phyloP scores from a whole-genome alignment of 2,888 invertebrate genomes.

The Lagria hirta region DNA sequence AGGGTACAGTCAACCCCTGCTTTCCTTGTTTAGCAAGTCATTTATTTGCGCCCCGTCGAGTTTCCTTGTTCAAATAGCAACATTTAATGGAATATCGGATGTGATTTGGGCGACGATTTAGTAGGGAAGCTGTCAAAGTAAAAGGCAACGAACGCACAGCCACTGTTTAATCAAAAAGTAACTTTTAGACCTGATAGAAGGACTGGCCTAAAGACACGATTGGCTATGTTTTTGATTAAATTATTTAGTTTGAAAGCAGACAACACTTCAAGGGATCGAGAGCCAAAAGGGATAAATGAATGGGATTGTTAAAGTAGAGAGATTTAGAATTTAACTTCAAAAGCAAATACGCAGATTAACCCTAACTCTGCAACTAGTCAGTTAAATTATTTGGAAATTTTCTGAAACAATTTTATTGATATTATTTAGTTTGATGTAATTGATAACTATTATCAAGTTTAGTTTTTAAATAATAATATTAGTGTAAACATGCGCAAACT shows the following conservation, averaged over 20 bases:
- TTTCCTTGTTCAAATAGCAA: constrained; percentile 47
- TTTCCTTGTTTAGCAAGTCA: constrained; percentile 40
- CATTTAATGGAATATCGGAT: constrained; percentile 50
- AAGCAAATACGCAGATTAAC: no score
- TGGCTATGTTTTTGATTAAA: constrained; percentile 19
- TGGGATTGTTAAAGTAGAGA: no score
- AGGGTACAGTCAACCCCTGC: constrained; percentile 22
- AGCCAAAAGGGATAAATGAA: no score
- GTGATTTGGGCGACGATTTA: constrained; percentile 42
- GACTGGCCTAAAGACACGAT: constrained; percentile 3
- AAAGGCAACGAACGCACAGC: constrained; percentile 22
- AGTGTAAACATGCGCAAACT: no score
- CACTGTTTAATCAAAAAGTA: constrained; percentile 28
- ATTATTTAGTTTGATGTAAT: no score
- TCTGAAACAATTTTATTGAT: no score
- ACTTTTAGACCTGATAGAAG: constrained; percentile 5
- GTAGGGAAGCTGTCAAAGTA: constrained; percentile 31
- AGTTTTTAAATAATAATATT: no score
- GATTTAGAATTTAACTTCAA: no score
- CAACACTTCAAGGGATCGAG: constrained; percentile 3
- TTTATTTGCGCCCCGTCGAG: constrained; percentile 45
- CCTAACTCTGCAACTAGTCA: no score
- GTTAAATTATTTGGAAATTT: no score
- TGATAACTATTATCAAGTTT: no score
- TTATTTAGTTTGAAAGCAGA: constrained; percentile 9